Percentiles rank a stretch among this genome's conserved stretches.
phyloP scores from a whole-genome alignment of 1,140 invertebrate genomes.

The Dendrolimus punctatus region DNA sequence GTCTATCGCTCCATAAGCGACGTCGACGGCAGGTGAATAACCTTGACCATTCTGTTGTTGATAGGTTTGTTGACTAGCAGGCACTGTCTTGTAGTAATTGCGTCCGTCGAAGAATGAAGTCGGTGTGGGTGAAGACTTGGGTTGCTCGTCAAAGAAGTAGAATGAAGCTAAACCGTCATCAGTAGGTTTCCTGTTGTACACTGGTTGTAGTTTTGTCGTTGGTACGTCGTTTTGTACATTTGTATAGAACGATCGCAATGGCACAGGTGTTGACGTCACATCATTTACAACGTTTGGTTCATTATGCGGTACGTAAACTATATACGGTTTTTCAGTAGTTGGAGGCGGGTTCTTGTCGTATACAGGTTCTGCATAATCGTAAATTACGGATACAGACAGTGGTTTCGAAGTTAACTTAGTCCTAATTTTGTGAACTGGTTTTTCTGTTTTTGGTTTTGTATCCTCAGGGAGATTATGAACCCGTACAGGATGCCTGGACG shows the following conservation, averaged over 20 bases:
- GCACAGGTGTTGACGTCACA: conserved; percentile 72
- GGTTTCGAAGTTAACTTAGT: conserved; percentile 67
- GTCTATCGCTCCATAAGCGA: conserved; percentile 60
- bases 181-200: conserved; percentile 59
- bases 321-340: conserved; percentile 64
- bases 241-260: conserved; percentile 74
- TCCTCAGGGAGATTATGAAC: conserved; percentile 52
- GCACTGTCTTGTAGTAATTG: conserved; percentile 66
- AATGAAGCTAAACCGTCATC: conserved; percentile 69
- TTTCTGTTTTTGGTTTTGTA: conserved; percentile 53
- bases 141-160: conserved; percentile 74
- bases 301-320: conserved; percentile 64
- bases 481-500: conserved; percentile 42
- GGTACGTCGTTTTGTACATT: conserved; percentile 72
- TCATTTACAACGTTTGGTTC: conserved; percentile 38
- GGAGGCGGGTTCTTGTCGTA: conserved; percentile 54
- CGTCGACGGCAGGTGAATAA: conserved; percentile 50
- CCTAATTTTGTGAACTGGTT: conserved; percentile 55
- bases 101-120: conserved; percentile 59
- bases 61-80: conserved; percentile 27
- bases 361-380: conserved; percentile 54
- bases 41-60: conserved; percentile 37
- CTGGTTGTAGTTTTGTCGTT: conserved; percentile 67
- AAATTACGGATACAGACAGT: conserved; percentile 55
- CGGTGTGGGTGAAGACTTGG: conserved; percentile 47